Evolutionary conservation across 1,140 invertebrate species (phyloP).

Genomic region (Nylanderia fulva): DNA sequence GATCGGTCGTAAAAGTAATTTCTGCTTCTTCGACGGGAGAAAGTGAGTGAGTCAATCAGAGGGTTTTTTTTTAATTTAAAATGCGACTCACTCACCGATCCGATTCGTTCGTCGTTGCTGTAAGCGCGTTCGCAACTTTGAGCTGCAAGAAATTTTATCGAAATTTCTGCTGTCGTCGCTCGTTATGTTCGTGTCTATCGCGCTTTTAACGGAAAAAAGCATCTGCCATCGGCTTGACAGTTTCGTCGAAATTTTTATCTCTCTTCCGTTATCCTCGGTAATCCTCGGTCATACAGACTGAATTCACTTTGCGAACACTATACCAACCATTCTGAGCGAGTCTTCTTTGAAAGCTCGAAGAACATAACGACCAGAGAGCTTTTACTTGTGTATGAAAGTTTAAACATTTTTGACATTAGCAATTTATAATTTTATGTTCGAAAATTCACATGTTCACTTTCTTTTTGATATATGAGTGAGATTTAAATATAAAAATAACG

Average conservation of each 20-base stretch:
- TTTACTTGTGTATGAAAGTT: slow-evolving; percentile 17
- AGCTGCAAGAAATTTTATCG: slow-evolving; percentile 18
- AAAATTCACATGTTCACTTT: neutral
- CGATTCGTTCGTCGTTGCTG: neutral
- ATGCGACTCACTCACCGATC: neutral
- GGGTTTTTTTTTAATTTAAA: slow-evolving; percentile 12
- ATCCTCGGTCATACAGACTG: slow-evolving; percentile 33
- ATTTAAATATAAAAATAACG: neutral
- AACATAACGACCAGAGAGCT: slow-evolving; percentile 35
- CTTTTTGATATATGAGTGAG: neutral
- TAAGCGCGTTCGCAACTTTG: neutral
- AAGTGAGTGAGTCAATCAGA: neutral
- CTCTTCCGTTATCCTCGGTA: slow-evolving; percentile 19
- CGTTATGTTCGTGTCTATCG: slow-evolving; percentile 17
- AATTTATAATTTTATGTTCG: slow-evolving; percentile 10
- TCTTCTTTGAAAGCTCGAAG: slow-evolving; percentile 51
- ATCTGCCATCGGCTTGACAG: slow-evolving; percentile 21
- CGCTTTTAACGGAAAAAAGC: slow-evolving; percentile 49
- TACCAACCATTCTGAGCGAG: slow-evolving; percentile 23
- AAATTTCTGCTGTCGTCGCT: slow-evolving; percentile 43
- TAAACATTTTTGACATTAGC: neutral
- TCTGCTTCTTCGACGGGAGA: neutral
- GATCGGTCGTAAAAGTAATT: slow-evolving; percentile 25
- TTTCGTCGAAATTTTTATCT: slow-evolving; percentile 51
- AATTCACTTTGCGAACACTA: slow-evolving; percentile 35